Evolutionary conservation across 2,888 invertebrate species (phyloP).

Genomic region (Athripsodes cinereus): DNA sequence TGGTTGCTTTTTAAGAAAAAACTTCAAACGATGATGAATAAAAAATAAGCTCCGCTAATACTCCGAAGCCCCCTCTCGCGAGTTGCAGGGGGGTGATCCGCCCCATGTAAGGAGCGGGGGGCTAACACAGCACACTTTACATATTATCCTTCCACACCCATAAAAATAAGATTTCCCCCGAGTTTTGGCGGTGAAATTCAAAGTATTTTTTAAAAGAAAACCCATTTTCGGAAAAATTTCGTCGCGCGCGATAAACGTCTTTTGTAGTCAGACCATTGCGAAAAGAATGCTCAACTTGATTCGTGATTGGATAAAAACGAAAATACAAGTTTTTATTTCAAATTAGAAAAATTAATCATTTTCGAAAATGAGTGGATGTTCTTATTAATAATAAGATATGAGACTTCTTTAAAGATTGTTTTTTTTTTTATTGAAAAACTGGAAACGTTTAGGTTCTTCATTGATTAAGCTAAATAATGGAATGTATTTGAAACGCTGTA

Average conservation of each 20-base stretch:
- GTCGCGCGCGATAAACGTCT: conserved; percentile 10
- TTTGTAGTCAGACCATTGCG: neutral
- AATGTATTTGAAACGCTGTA: too few relatives aligned
- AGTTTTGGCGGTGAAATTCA: neutral
- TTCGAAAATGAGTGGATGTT: too few relatives aligned
- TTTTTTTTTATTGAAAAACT: too few relatives aligned
- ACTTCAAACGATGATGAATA: conserved; percentile 2
- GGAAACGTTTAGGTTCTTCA: too few relatives aligned
- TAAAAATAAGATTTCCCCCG: conserved; percentile 21
- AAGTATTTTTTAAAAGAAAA: conserved; percentile 15
- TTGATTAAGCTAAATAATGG: too few relatives aligned
- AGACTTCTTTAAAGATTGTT: too few relatives aligned
- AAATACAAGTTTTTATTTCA: too few relatives aligned
- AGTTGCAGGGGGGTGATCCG: neutral
- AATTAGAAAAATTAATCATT: too few relatives aligned
- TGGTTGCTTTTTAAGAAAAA: too few relatives aligned
- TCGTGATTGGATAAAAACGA: too few relatives aligned
- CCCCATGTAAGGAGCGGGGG: neutral
- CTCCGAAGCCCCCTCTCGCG: neutral
- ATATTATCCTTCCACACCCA: conserved; percentile 13
- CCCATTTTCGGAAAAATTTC: conserved; percentile 8
- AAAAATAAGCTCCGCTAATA: neutral
- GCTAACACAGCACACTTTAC: conserved; percentile 9
- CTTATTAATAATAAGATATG: too few relatives aligned
- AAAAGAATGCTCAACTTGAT: too few relatives aligned